Evolutionary conservation across 2,888 invertebrate species (phyloP).

Genomic region (Galerucella calmariensis): DNA sequence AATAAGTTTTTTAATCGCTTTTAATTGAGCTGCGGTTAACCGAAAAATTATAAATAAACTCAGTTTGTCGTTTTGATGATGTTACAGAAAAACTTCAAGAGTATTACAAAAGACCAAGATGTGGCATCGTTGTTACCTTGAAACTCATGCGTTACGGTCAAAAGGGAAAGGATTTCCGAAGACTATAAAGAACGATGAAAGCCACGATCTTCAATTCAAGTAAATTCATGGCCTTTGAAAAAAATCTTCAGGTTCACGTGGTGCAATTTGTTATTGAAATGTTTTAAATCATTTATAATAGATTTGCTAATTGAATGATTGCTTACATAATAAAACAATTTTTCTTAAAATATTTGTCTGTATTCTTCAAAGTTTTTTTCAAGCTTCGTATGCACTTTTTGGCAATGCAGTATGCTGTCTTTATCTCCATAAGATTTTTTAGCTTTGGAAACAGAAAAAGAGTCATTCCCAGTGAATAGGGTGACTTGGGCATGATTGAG

Average conservation of each 20-base stretch:
- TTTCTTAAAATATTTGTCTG: too few species aligned
- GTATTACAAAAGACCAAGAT: neutral
- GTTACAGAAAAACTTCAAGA: neutral
- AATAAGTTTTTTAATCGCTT: too few species aligned
- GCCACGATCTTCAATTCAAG: conserved; percentile 3
- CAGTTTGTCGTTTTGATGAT: neutral
- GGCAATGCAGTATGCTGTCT: too few species aligned
- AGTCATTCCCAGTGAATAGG: too few species aligned
- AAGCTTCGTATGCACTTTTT: too few species aligned
- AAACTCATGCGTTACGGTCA: conserved; percentile 5
- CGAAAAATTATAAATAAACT: too few species aligned
- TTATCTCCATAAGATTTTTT: too few species aligned
- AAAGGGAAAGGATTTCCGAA: conserved; percentile 8
- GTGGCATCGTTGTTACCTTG: conserved; percentile 1
- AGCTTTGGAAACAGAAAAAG: too few species aligned
- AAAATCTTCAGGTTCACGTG: neutral
- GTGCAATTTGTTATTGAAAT: neutral
- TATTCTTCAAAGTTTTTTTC: too few species aligned
- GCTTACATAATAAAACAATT: too few species aligned
- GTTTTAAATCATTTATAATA: neutral
- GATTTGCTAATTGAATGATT: neutral
- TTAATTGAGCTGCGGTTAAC: too few species aligned
- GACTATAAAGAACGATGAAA: neutral
- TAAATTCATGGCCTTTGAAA: conserved; percentile 11
- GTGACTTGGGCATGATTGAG: too few species aligned